A percentile compares a stretch with the other conserved stretches of the same genome.
Evolutionary conservation across 2,113 vertebrate genomes (phyloP).

Genomic region (Alethe diademata): DNA sequence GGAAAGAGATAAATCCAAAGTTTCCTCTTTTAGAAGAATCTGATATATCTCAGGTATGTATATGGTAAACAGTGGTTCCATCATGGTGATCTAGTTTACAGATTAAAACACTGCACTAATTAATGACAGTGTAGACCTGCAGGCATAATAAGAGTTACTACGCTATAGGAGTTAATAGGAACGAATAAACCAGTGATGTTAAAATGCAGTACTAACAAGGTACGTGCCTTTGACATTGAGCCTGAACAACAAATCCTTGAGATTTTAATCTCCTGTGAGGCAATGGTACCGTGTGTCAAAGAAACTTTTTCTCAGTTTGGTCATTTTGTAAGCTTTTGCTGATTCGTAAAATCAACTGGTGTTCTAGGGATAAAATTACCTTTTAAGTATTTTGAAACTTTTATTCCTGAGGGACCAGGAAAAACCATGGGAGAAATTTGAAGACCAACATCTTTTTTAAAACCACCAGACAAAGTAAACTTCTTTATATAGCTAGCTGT

Average conservation of each 20-base stretch:
- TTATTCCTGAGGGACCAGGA: neutral
- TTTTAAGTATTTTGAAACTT: neutral
- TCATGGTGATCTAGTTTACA: neutral
- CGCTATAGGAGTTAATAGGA: neutral
- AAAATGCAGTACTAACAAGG: neutral
- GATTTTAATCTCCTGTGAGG: neutral
- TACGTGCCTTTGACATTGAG: neutral
- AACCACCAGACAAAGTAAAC: neutral
- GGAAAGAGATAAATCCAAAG: neutral
- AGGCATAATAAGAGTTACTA: neutral
- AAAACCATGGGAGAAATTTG: neutral
- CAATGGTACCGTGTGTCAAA: accelerated
- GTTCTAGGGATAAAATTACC: neutral
- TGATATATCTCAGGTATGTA: neutral
- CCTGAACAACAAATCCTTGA: neutral
- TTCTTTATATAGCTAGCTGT: neutral
- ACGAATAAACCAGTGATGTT: neutral
- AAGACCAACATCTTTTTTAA: neutral
- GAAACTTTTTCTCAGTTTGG: neutral
- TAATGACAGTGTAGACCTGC: neutral
- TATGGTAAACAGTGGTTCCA: neutral
- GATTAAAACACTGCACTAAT: neutral
- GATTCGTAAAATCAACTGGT: neutral
- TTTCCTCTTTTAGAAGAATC: neutral
- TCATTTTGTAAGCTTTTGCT: neutral